phyloP scores from a whole-genome alignment of 2,797 vertebrate species.

The Pangasius macronema region DNA sequence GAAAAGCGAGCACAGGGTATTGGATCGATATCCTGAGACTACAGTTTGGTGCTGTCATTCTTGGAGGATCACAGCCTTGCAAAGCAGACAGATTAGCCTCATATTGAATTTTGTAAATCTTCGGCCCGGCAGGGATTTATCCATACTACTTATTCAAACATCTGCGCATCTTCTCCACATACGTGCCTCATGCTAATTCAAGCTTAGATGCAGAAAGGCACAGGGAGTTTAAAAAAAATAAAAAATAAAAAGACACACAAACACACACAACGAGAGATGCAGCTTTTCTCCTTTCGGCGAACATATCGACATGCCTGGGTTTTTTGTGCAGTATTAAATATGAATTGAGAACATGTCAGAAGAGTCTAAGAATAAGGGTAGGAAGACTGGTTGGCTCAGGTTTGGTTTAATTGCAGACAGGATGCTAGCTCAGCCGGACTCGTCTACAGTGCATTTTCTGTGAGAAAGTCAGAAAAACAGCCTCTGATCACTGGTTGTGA shows the following conservation, averaged over 20 bases:
- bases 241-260: neutral
- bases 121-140: conserved; percentile 15
- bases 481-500: neutral
- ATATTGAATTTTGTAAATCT: conserved; percentile 31
- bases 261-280: neutral
- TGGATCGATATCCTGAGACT: conserved; percentile 2
- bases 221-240: neutral
- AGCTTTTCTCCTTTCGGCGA: neutral
- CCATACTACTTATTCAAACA: conserved; percentile 35
- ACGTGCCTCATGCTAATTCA: conserved; percentile 7
- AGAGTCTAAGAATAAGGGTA: conserved; percentile 17
- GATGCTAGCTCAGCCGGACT: conserved; percentile 2
- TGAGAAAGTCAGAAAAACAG: neutral
- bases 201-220: neutral
- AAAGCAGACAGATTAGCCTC: conserved; percentile 29
- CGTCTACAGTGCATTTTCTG: neutral
- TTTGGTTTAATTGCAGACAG: conserved; percentile 36
- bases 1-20: neutral
- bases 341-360: conserved; percentile 17
- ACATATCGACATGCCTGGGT: neutral
- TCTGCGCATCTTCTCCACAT: conserved; percentile 28
- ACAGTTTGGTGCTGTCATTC: conserved; percentile 13
- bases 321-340: neutral
- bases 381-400: conserved; percentile 28
- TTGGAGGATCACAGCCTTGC: conserved; percentile 39